Percentiles rank a stretch among this genome's conserved stretches.
phyloP scores from a whole-genome alignment of 2,888 invertebrate species.

The Malthinus flaveolus region DNA sequence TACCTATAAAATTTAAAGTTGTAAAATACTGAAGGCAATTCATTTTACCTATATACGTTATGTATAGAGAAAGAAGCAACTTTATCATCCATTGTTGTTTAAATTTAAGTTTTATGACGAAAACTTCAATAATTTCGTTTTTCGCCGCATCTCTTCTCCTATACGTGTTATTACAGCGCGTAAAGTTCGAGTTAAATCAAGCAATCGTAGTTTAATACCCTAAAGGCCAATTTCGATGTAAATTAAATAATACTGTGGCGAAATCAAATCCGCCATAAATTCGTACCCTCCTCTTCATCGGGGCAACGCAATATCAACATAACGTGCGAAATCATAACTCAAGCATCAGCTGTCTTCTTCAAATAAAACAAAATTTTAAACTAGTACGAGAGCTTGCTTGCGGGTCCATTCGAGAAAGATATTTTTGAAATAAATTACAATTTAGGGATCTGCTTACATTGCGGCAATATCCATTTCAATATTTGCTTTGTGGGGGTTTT shows the following conservation, averaged over 20 bases:
- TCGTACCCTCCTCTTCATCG: slow-evolving; percentile 32
- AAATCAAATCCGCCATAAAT: slow-evolving; percentile 25
- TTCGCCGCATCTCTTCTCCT: neutral
- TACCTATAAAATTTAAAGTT: slow-evolving; percentile 10
- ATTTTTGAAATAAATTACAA: slow-evolving; percentile 47
- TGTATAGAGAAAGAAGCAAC: slow-evolving; percentile 26
- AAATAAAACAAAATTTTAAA: slow-evolving; percentile 33
- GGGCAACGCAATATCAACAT: slow-evolving; percentile 43
- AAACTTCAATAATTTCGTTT: neutral
- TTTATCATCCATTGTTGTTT: slow-evolving; percentile 23
- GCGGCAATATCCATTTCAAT: slow-evolving; percentile 41
- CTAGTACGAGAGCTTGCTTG: slow-evolving; percentile 31
- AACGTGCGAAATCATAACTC: slow-evolving; percentile 48
- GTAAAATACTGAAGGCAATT: slow-evolving; percentile 27
- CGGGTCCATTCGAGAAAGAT: slow-evolving; percentile 33
- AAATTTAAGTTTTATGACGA: slow-evolving; percentile 11
- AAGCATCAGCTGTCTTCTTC: slow-evolving; percentile 43
- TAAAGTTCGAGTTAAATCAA: slow-evolving; percentile 10
- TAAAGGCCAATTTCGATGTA: neutral
- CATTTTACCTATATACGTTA: slow-evolving; percentile 24
- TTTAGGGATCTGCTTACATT: slow-evolving; percentile 38
- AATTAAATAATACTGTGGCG: slow-evolving; percentile 22
- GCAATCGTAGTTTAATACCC: neutral
- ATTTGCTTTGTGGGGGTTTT: slow-evolving; percentile 38
- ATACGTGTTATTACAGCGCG: too few relatives aligned